phyloP scores from a whole-genome alignment of 2,797 vertebrate genomes.

The Hapalemur alaotrensis region DNA sequence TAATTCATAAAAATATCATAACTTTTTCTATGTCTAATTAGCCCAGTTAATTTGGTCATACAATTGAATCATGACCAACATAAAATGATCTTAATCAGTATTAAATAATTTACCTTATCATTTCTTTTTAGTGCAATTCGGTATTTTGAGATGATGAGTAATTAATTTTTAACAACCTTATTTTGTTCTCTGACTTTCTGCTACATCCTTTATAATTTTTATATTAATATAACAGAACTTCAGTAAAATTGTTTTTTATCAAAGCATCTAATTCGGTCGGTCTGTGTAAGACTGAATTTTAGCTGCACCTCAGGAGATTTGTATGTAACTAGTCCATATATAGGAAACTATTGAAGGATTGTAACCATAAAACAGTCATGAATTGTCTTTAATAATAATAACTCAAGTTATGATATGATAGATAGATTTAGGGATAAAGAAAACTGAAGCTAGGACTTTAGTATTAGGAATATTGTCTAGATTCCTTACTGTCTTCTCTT shows the following conservation, averaged over 20 bases:
- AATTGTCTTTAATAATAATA: background rate
- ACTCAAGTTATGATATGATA: background rate
- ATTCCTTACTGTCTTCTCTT: background rate
- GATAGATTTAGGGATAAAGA: background rate
- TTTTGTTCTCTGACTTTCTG: background rate
- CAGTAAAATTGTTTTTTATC: constrained; percentile 2
- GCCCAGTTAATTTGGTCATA: background rate
- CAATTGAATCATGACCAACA: constrained; percentile 17
- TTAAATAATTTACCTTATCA: background rate
- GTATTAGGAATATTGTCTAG: background rate
- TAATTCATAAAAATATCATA: constrained; percentile 1
- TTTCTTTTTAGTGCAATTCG: constrained; percentile 19
- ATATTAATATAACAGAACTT: background rate
- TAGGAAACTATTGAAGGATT: background rate
- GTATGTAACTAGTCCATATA: background rate
- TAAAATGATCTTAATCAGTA: background rate
- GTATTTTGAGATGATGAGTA: background rate
- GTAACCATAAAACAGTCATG: background rate
- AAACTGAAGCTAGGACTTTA: background rate
- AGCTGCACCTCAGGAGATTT: background rate
- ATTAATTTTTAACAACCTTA: constrained; percentile 1
- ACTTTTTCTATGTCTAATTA: background rate
- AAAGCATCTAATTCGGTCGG: background rate
- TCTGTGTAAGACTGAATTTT: constrained; percentile 16
- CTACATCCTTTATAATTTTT: background rate